Evolutionary conservation across 2,797 vertebrate species (phyloP).

Genomic region (Acipenser ruthenus): DNA sequence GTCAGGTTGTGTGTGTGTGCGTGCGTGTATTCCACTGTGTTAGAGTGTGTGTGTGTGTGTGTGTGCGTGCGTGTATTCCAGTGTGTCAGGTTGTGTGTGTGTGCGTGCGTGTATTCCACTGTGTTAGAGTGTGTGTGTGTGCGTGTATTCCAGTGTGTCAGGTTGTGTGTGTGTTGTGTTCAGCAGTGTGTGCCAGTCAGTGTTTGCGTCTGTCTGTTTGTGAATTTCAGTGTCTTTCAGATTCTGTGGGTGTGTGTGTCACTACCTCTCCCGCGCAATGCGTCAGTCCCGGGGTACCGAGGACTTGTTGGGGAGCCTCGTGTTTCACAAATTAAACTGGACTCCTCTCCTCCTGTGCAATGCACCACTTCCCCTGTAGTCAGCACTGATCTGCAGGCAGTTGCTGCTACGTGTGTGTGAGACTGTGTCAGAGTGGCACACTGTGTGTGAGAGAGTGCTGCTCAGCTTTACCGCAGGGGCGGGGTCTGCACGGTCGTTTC

Average conservation of each 20-base stretch:
- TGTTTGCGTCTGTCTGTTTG: background rate
- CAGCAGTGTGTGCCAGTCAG: background rate
- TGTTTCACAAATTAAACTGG: no score
- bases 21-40: no score
- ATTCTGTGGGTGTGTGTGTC: background rate
- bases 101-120: no score
- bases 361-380: conserved; percentile 53
- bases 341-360: conserved; percentile 55
- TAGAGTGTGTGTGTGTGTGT: no score
- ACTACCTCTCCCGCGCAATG: background rate
- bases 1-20: background rate
- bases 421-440: conserved; percentile 22
- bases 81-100: background rate
- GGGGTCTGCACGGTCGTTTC: conserved; percentile 62
- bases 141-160: background rate
- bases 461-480: conserved; percentile 8
- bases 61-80: background rate
- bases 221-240: background rate
- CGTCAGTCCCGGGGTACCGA: background rate
- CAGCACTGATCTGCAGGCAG: no score
- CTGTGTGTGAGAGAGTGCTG: conserved; percentile 29
- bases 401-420: conserved; percentile 56
- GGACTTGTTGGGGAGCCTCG: no score
- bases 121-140: no score
- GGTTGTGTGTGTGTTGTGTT: background rate